Base-by-base conservation (phyloP, 2,888 invertebrate genomes). In the Oscheius sp. region DNA sequence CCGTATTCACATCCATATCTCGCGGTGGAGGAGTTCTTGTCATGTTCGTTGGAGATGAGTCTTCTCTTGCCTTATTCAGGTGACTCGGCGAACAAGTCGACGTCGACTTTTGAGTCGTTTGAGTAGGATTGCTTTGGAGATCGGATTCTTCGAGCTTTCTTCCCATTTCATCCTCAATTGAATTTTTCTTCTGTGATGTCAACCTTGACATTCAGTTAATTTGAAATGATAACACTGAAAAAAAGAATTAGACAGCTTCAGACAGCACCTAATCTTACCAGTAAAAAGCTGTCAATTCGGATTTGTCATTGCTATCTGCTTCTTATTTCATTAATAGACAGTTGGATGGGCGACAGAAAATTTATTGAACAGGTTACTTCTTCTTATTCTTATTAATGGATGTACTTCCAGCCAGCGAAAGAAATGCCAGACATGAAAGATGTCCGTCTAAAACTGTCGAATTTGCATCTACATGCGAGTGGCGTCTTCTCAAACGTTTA, bases 401-500 rank as follows among this genome's bases (percentile, higher is more conserved):
- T 9, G 17, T 24, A 22, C 17, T 49, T 57, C n/a, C 59, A 74
- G 76, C 61, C 67, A n/a, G 74, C 67, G 1, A 64, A 67, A 49
- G 74, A 76, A 28, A 45, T 76, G 49, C 76, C 76, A 17, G 59
- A 71, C 17, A 62, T 68, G 51, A 68, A 67, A 30, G 47, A 64
- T 33, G 77, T 74, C 9, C 67, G 59, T 26, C 57, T 74, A 71
- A 54, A 56, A 38, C 66, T 77, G 26, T 65, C 56, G 9, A 73
- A 70, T 67, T 41, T 77, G n/a, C 63, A 70, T 54, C 61, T 74
- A 14, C 74, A 74, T 49, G 72, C 74, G 1, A 69, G 70, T 57
- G 76, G 76, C 32, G 74, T 74, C 24, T 76, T 76, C 59, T 70
- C 69, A 30, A 76, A 76, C 44, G 76, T 76, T 20, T 76, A 76